Evolutionary conservation across 2,888 invertebrate species (phyloP).

Genomic region (Cryptus viduatorius): DNA sequence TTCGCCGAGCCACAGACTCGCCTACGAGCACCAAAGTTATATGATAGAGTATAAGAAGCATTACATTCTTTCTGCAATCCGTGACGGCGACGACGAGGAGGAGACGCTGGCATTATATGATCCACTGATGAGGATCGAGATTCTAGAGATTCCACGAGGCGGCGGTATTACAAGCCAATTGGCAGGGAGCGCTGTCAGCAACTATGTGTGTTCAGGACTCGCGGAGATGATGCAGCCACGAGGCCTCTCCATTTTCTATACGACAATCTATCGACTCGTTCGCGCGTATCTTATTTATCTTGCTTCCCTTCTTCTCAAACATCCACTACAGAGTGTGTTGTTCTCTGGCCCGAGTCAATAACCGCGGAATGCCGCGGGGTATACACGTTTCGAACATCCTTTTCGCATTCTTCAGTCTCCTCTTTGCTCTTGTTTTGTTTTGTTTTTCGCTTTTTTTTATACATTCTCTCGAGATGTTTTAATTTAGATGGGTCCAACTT

Average conservation of each 20-base stretch:
- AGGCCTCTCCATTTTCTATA: neutral
- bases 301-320: neutral
- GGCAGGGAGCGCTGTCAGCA: neutral
- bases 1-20: constrained; percentile 8
- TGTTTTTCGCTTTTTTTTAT: neutral
- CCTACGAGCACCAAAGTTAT: neutral
- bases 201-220: neutral
- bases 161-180: constrained; percentile 43
- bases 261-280: constrained; percentile 35
- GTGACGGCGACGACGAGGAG: constrained; percentile 18
- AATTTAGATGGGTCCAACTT: constrained; percentile 58
- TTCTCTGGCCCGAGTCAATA: constrained; percentile 54
- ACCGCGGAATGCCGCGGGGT: constrained; percentile 42
- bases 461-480: constrained; percentile 47
- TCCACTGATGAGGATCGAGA: constrained; percentile 56
- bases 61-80: constrained; percentile 33
- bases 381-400: constrained; percentile 32
- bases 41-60: neutral
- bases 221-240: neutral
- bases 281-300: constrained; percentile 36
- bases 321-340: constrained; percentile 22
- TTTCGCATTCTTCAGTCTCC: constrained; percentile 24
- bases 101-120: constrained; percentile 45
- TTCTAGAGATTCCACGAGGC: constrained; percentile 48
- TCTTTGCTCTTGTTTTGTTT: neutral